A percentile compares a stretch with the other conserved stretches of the same genome.
These are phyloP conservation scores for Camponotus vicinus DNA, from an alignment of 1,140 invertebrate species.

Conservation along the genomic window DNA sequence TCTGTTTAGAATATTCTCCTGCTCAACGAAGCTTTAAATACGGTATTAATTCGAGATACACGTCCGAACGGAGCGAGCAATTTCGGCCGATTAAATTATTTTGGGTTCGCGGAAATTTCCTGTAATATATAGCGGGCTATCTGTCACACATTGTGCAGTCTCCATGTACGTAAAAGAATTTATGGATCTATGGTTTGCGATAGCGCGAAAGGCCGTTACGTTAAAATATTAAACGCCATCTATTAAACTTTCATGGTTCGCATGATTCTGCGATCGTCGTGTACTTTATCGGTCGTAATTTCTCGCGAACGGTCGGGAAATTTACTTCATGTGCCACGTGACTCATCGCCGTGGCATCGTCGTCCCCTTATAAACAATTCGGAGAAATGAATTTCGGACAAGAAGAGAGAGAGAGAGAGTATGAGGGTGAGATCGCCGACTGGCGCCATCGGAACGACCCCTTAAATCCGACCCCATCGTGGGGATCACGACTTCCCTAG, in stretches of 20 bases:
- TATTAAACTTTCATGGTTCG: slow-evolving; percentile 47
- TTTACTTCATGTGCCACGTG: slow-evolving; percentile 45
- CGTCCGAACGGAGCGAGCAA: not conserved
- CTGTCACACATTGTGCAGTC: not conserved
- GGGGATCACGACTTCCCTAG: slow-evolving; percentile 33
- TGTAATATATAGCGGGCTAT: not conserved
- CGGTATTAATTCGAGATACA: not conserved
- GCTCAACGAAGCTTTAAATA: not conserved
- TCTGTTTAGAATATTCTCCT: not conserved
- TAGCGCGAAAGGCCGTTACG: not conserved
- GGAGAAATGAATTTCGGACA: slow-evolving; percentile 70
- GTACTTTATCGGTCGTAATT: slow-evolving; percentile 54
- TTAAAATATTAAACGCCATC: slow-evolving; percentile 41
- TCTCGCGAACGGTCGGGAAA: slow-evolving; percentile 32
- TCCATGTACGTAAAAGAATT: slow-evolving; percentile 5
- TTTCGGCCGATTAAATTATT: slow-evolving; percentile 13
- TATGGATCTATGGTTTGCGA: not conserved
- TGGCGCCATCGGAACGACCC: slow-evolving; percentile 69
- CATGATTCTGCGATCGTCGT: slow-evolving; percentile 35
- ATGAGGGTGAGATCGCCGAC: slow-evolving; percentile 38
- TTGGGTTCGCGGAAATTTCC: not conserved
- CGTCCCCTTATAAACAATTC: slow-evolving; percentile 62
- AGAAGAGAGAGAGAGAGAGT: not conserved
- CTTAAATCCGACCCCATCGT: slow-evolving; percentile 69
- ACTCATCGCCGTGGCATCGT: slow-evolving; percentile 61